Percentiles rank a stretch among this genome's conserved stretches.
phyloP scores from a whole-genome alignment of 2,797 vertebrate species.

The Acridotheres tristis region DNA sequence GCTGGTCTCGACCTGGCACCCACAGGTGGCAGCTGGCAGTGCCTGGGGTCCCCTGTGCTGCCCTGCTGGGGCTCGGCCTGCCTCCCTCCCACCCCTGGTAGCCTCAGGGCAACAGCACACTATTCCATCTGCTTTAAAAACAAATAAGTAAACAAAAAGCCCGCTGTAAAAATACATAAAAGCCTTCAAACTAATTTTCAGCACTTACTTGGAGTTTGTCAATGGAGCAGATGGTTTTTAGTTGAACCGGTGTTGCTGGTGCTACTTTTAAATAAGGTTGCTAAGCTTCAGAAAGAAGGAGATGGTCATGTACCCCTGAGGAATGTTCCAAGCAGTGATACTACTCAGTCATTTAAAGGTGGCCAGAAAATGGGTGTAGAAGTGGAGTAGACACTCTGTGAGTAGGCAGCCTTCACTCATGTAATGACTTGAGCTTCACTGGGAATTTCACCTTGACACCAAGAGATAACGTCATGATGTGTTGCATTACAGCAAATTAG shows the following conservation, averaged over 20 bases:
- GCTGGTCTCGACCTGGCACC: fast-evolving
- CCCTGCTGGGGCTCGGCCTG: fast-evolving
- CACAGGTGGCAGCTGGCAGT: not conserved
- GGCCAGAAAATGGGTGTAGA: not conserved
- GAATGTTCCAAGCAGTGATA: not conserved
- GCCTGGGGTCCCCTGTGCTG: fast-evolving
- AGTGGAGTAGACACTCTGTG: not conserved
- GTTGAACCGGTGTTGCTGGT: not conserved
- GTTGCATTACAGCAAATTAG: not conserved
- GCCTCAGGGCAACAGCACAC: not conserved
- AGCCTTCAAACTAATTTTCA: not conserved
- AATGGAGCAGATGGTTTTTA: not conserved
- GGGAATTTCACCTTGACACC: not conserved
- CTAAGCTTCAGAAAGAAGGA: not conserved
- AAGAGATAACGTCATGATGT: fast-evolving
- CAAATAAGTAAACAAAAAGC: not conserved
- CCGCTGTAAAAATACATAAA: fast-evolving
- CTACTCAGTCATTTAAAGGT: not conserved
- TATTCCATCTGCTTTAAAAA: not conserved
- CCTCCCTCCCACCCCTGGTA: not conserved
- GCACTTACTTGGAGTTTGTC: fast-evolving
- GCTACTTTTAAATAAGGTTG: not conserved
- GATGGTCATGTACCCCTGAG: fast-evolving
- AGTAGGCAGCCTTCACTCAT: not conserved
- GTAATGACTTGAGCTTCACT: not conserved